Evolutionary conservation across 2,888 invertebrate species (phyloP).

Genomic region (Gandaritis pyraliata): DNA sequence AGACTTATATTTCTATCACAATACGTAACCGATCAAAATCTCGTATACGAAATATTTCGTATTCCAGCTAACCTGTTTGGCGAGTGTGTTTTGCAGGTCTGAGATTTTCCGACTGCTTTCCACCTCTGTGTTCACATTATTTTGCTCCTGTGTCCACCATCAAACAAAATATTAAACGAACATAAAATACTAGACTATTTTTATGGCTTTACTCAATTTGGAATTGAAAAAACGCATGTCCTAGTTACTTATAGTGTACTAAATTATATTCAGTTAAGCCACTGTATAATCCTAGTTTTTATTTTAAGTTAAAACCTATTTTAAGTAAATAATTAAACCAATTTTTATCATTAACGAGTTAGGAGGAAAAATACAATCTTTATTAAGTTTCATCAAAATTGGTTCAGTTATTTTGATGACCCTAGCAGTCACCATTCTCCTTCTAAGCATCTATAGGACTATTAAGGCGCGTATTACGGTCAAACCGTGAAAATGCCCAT

Average conservation of each 20-base stretch:
- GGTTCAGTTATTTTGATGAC: conserved; percentile 36
- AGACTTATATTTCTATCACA: conserved; percentile 24
- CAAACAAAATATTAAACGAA: conserved; percentile 60
- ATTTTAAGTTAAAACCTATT: conserved; percentile 9
- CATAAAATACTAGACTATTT: conserved; percentile 42
- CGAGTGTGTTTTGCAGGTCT: conserved; percentile 93
- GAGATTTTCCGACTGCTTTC: conserved; percentile 84
- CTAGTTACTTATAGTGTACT: not conserved
- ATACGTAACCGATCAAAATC: conserved; percentile 33
- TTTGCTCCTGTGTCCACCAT: conserved; percentile 73
- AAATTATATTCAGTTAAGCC: conserved; percentile 29
- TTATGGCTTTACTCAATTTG: conserved; percentile 27
- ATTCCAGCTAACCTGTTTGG: conserved; percentile 88
- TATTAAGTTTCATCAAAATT: conserved; percentile 13
- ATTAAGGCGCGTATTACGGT: no score
- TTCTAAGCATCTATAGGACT: conserved; percentile 56
- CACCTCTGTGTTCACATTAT: conserved; percentile 76
- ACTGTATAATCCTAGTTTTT: conserved; percentile 5
- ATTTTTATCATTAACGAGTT: conserved; percentile 6
- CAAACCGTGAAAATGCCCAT: no score
- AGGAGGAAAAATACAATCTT: not conserved
- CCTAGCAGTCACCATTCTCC: conserved; percentile 59
- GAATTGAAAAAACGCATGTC: not conserved
- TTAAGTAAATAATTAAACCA: conserved; percentile 25
- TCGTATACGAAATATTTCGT: conserved; percentile 14